Base-by-base conservation (phyloP, 2,888 invertebrate species). In the Chymomyza amoena region DNA sequence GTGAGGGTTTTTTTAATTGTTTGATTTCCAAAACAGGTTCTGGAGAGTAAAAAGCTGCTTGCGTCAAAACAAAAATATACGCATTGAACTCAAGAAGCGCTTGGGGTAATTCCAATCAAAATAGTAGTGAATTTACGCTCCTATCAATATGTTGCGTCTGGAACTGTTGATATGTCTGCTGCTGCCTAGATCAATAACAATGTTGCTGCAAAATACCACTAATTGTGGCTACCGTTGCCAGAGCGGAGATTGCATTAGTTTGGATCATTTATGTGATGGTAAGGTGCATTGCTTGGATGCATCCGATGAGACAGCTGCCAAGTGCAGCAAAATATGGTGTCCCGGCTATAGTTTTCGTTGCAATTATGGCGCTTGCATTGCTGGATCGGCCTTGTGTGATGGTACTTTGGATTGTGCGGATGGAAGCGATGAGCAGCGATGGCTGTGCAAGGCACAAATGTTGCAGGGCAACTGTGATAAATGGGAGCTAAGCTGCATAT, bases 291-390 rank as follows among this genome's bases (percentile, higher is more conserved):
- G 76, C 18, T 15, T 51, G 50, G 76, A 76, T 25, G 71, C 52
- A 20, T 74, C 78, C 25, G 76, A 78, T 63, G 76, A 76, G 56
- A 76, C 75, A 4, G 18, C 16, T 2, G 32, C 25, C 9, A n/a
- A 64, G 61, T 76, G 76, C 39, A 28, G 61, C 10, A 56, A 68
- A 6, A 45, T 70, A 36, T 70, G 59, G 65, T 76, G 76, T 61
- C 76, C 78, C n/a, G 76, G 68, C 15, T 74, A 78, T 20, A 57
- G 57, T 6, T 76, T 78, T 18, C 75, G 75, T 4, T 76, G 76
- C 39, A 78, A 39, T n/a, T 78, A 76, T 56, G 76, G 76, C 18
- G 76, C 76, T 1, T 76, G 76, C 13, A 62, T 76, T 16, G 61
- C 78, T n/a, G 67, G 65, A 52, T 39, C 68, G 4, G 66, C 66